These are phyloP conservation scores for Paedocypris sp. DNA, from an alignment of 2,113 vertebrate genomes.

Conservation along the genomic window DNA sequence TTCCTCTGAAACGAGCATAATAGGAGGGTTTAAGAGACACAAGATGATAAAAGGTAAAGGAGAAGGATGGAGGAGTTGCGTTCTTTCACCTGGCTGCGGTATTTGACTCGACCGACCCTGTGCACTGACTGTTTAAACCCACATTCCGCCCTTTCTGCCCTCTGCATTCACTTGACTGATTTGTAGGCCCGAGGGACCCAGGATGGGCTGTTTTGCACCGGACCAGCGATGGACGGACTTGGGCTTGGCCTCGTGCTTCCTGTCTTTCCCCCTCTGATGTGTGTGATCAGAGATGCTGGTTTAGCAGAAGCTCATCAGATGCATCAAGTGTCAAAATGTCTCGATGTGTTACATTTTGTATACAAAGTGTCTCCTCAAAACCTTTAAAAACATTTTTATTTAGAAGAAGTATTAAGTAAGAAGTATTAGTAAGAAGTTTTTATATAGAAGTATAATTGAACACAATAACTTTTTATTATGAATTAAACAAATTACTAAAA, in stretches of 20 bases:
- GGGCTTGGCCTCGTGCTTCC: neutral
- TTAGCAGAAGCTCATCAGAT: conserved; percentile 41
- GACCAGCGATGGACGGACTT: conserved; percentile 1
- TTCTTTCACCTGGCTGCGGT: conserved; percentile 33
- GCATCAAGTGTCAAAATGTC: conserved; percentile 51
- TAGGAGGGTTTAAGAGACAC: no score
- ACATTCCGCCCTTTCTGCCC: conserved; percentile 52
- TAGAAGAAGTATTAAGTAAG: no score
- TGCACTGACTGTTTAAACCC: conserved; percentile 53
- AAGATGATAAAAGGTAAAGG: neutral
- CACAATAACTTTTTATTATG: no score
- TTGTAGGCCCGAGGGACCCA: conserved; percentile 50
- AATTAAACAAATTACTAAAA: no score
- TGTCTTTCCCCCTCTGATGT: conserved; percentile 3
- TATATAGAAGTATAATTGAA: no score
- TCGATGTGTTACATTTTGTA: neutral
- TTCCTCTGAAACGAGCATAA: no score
- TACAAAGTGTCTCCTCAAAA: no score
- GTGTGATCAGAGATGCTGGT: conserved; percentile 52
- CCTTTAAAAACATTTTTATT: no score
- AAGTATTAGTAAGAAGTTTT: no score
- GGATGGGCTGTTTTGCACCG: conserved; percentile 29
- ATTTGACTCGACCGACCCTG: conserved; percentile 37
- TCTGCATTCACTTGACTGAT: conserved; percentile 53
- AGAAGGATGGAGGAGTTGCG: neutral